A percentile compares a stretch with the other conserved stretches of the same genome.
Conservation (phyloP, 2,113 vertebrate species). For the Axis porcinus region DNA sequence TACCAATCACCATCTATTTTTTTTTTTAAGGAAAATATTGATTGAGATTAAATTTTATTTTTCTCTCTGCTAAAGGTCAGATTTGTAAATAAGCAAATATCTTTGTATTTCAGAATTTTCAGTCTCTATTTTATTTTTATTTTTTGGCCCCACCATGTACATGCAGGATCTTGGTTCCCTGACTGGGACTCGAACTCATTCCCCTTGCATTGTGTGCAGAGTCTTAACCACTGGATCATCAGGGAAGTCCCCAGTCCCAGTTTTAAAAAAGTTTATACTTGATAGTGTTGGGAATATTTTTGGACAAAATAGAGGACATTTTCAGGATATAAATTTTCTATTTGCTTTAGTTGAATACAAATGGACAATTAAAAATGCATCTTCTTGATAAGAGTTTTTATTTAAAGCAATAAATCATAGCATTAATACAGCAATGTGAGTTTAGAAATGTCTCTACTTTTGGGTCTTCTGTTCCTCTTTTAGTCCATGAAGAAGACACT, state of each 20-base stretch:
- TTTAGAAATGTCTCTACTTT: neutral
- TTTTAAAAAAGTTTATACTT: neutral
- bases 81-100: neutral
- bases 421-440: neutral
- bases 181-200: neutral
- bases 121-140: neutral
- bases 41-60: neutral
- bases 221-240: neutral
- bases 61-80: neutral
- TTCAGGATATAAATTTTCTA: neutral
- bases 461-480: neutral
- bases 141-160: neutral
- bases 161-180: neutral
- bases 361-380: neutral
- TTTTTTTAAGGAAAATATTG: neutral
- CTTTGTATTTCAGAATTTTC: slow-evolving; percentile 23
- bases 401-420: neutral
- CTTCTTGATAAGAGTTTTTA: neutral
- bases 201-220: neutral
- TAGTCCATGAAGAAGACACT: slow-evolving; percentile 17
- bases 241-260: neutral
- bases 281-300: neutral
- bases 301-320: neutral
- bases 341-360: neutral
- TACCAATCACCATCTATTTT: neutral